Base-by-base conservation (phyloP, 2,888 invertebrate species). In the Temnothorax ravouxi region DNA sequence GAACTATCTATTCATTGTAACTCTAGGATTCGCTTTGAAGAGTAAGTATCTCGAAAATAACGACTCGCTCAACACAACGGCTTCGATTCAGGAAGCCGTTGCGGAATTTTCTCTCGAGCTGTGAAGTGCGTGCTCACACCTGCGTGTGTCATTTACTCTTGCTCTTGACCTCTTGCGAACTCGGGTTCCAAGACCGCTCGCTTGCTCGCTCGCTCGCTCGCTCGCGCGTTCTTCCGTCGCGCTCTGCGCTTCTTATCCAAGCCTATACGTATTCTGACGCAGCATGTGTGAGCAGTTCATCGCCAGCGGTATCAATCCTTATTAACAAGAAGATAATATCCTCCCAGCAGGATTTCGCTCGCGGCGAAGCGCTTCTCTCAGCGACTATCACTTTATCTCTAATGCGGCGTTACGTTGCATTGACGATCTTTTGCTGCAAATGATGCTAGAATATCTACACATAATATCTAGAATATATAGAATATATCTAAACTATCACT, bases 101-200 rank as follows among this genome's bases (percentile, higher is more conserved):
- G 47, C 47, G 47, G 47, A 59, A 80, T 80, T 59, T 61, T 52
- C 67, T 67, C 61, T 56, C 52, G 47, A n/a, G 62, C 21, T 44
- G 13, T 59, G 52, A 66, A 64, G 61, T 72, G 47, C 38, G 38
- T 38, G 47, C 59, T 71, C 85, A 62, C 61, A 66, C 59, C 75
- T 80, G 59, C 72, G 66, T 67, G 85, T 85, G 89, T 87, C 89
- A 64, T 87, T 90, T 86, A 86, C 87, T 87, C 81, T 88, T 91
- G 89, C 88, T 91, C 91, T 90, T 91, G 91, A 91, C 91, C 91
- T 87, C 89, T 85, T 83, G 81, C 88, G 89, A 91, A 88, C 88
- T 84, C 84, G 80, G n/a, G 83, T 83, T 88, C 84, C 84, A 77
- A 86, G 87, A 84, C 50, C 29, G 29, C 29, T 29, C 29, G 29